Evolutionary conservation across 1,140 invertebrate species (phyloP).

Genomic region (Sitophilus oryzae): DNA sequence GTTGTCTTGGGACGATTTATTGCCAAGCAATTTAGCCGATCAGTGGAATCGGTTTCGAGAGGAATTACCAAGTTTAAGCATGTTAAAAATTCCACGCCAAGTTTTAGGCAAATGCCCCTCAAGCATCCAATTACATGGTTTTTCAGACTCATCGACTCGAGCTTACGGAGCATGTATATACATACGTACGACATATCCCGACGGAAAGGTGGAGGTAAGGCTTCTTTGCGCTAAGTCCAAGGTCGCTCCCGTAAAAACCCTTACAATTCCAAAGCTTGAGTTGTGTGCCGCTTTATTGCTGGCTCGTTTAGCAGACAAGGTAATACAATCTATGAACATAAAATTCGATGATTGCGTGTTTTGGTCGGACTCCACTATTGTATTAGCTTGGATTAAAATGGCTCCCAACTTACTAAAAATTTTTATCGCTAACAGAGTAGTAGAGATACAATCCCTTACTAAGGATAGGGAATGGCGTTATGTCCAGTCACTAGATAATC

Average conservation of each 20-base stretch:
- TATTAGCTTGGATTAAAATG: conserved; percentile 32
- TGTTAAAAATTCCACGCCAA: conserved; percentile 1
- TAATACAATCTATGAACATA: conserved; percentile 13
- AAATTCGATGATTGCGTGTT: conserved; percentile 22
- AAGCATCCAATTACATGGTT: conserved; percentile 33
- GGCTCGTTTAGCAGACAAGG: conserved; percentile 16
- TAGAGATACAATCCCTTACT: conserved; percentile 39
- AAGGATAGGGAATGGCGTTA: conserved; percentile 34
- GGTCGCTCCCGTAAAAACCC: conserved; percentile 37
- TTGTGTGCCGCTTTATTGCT: conserved; percentile 37
- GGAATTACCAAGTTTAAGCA: not conserved
- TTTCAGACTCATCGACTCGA: conserved; percentile 34
- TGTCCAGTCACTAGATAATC: conserved; percentile 39
- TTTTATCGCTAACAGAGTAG: conserved; percentile 40
- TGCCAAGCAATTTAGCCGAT: conserved; percentile 26
- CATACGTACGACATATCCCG: conserved; percentile 24
- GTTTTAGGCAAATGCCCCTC: not conserved
- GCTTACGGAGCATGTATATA: conserved; percentile 38
- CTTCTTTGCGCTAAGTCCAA: conserved; percentile 37
- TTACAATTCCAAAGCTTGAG: conserved; percentile 38
- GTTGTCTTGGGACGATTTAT: conserved; percentile 41
- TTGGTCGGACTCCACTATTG: conserved; percentile 45
- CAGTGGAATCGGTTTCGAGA: conserved; percentile 11
- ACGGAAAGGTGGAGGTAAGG: conserved; percentile 16
- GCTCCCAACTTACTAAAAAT: conserved; percentile 27